These are phyloP conservation scores for Neostethus bicornis DNA, from an alignment of 2,797 vertebrate species.

Conservation along the genomic window DNA sequence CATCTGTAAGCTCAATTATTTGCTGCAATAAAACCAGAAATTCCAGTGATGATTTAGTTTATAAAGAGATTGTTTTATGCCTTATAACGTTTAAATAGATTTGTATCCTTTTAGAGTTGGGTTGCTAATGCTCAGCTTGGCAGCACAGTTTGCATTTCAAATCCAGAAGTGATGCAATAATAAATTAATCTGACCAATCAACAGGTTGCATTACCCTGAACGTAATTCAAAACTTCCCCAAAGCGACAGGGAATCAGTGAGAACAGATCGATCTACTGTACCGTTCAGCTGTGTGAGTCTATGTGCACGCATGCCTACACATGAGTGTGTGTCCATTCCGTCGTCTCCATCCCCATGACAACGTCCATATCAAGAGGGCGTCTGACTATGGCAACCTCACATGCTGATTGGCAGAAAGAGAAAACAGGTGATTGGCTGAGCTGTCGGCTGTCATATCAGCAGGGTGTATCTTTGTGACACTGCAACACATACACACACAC, in stretches of 20 bases:
- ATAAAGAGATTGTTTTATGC: slow-evolving; percentile 25
- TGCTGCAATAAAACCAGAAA: slow-evolving; percentile 26
- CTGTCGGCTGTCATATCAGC: slow-evolving; percentile 74
- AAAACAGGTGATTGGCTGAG: slow-evolving; percentile 78
- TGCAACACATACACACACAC: slow-evolving; percentile 32
- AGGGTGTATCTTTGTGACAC: slow-evolving; percentile 75
- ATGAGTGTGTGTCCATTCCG: slow-evolving; percentile 63
- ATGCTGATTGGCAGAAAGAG: slow-evolving; percentile 78
- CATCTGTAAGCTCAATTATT: slow-evolving; percentile 13
- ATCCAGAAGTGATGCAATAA: slow-evolving; percentile 10
- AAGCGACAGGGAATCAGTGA: slow-evolving; percentile 19
- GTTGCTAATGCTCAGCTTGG: slow-evolving; percentile 10
- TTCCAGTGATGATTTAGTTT: slow-evolving; percentile 30
- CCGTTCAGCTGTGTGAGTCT: slow-evolving; percentile 8
- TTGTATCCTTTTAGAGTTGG: slow-evolving; percentile 16
- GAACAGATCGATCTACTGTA: slow-evolving; percentile 1
- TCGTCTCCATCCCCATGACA: slow-evolving; percentile 80
- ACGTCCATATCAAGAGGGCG: slow-evolving; percentile 80
- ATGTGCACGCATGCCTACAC: slow-evolving; percentile 11
- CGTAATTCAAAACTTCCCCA: slow-evolving; percentile 26
- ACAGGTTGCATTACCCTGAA: slow-evolving; percentile 58
- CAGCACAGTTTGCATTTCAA: background rate
- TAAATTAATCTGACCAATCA: slow-evolving; percentile 36
- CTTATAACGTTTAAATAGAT: slow-evolving; percentile 22
- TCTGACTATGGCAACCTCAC: slow-evolving; percentile 75